Conservation (phyloP, 2,113 vertebrate species). For the Maylandia zebra region DNA sequence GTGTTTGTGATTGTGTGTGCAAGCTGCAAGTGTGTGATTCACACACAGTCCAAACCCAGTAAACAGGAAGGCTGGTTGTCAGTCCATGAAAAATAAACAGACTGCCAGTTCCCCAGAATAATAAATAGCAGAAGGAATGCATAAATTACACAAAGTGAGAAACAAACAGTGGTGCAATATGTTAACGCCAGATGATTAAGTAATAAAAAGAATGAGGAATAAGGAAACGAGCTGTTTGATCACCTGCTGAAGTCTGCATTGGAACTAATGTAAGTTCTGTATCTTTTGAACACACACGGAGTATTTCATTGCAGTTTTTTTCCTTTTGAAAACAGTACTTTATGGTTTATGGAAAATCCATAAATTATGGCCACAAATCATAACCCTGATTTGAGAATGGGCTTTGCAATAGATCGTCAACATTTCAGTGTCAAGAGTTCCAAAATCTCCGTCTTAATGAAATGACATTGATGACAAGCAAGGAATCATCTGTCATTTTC, state of each 20-base stretch:
- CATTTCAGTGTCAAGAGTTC: fast-evolving
- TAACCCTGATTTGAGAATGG: background rate
- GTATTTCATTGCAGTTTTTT: background rate
- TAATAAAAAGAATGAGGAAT: background rate
- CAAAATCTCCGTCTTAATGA: background rate
- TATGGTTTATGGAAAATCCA: background rate
- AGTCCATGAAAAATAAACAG: background rate
- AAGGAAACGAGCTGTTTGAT: background rate
- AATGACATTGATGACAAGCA: background rate
- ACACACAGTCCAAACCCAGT: background rate
- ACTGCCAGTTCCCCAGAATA: background rate
- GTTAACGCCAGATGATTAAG: background rate
- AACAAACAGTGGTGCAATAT: background rate
- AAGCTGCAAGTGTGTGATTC: background rate
- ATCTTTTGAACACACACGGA: background rate
- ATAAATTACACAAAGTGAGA: background rate
- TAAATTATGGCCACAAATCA: background rate
- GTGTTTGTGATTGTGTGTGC: background rate
- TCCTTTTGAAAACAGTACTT: background rate
- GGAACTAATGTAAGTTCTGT: background rate
- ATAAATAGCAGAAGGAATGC: background rate
- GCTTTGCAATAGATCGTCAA: background rate
- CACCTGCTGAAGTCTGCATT: background rate
- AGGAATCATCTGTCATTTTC: background rate
- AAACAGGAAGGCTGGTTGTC: slow-evolving; percentile 7